These are phyloP conservation scores for Zeus faber DNA, from an alignment of 2,113 vertebrate species.

Conservation along the genomic window DNA sequence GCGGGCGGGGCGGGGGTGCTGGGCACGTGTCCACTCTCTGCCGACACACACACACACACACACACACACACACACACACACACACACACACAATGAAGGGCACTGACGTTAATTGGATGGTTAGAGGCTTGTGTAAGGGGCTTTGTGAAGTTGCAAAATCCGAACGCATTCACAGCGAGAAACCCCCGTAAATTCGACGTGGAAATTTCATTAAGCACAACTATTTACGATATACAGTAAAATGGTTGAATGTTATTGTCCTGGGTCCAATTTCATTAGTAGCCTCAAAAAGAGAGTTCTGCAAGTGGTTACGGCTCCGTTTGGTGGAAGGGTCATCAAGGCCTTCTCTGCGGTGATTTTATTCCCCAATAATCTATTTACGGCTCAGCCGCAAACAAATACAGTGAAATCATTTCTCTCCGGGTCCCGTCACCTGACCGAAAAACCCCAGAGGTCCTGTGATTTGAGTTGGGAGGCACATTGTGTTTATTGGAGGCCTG, in stretches of 20 bases:
- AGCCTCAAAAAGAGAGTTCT: background rate
- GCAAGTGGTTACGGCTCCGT: slow-evolving; percentile 14
- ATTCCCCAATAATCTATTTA: slow-evolving; percentile 8
- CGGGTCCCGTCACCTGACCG: slow-evolving; percentile 6
- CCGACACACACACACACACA: slow-evolving; percentile 21
- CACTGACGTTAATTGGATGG: background rate
- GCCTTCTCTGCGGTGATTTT: slow-evolving; percentile 7
- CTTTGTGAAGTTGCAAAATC: slow-evolving; percentile 3
- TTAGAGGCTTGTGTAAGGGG: background rate
- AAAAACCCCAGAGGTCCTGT: background rate
- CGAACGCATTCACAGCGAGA: background rate
- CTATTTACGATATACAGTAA: slow-evolving; percentile 25
- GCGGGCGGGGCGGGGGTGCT: slow-evolving; percentile 34
- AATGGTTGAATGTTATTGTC: slow-evolving; percentile 8
- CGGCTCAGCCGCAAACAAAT: slow-evolving; percentile 14
- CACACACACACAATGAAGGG: slow-evolving; percentile 6
- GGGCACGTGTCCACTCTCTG: slow-evolving; percentile 52
- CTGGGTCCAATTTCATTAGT: slow-evolving; percentile 30
- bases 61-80: slow-evolving; percentile 19
- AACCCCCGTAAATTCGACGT: slow-evolving; percentile 3
- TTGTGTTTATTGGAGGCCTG: slow-evolving; percentile 13
- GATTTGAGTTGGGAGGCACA: background rate
- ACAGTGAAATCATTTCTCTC: slow-evolving; percentile 7
- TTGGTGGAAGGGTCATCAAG: slow-evolving; percentile 4
- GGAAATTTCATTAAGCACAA: slow-evolving; percentile 31